Evolutionary conservation across 2,888 invertebrate genomes (phyloP), one percentile per base, ranked within the genome.

Genomic region (Trypoxylon attenuatum): DNA sequence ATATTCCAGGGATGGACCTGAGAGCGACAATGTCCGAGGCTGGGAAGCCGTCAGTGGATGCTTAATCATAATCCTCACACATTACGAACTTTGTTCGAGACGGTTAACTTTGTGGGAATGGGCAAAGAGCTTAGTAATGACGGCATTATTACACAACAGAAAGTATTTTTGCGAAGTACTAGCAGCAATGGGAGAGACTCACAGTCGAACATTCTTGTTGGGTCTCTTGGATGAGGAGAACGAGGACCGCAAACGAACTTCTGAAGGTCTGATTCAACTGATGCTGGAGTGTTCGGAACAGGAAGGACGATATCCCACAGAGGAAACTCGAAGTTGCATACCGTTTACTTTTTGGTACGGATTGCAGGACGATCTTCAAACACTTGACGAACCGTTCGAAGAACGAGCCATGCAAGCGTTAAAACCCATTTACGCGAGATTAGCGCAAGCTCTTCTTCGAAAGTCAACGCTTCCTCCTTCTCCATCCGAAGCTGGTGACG

Each of bases 311-410:
- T 97, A 95, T 88, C 97, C 97, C 0, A 90, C 94, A 2, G 95
- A 97, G 81, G 98, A 97, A 87, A 93, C 92, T 0, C 92, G 94
- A 66, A 97, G 96, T 82, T 94, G 93, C 62, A 90, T 96, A 69
- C 91, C 96, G 0, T 93, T 97, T 87, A 94, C 94, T 2, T 96
- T 97, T 87, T 97, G 97, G 97, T 97, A 95, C 84, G 92, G 94
- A 56, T 87, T 97, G 52, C 97, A 97, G 90, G 95, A 94, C 81
- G 86, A 82, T 63, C 62, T 83, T 1, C 18, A 46, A 0, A 83
- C 78, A 1, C 42, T 86, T 1, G 86, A 87, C 45, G 51, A 71
- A 2, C 85, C 84, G 0, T 16, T 81, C 1, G 85, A 86, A 1
- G 74, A 49, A 6, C 73, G 77, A 13, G 83, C 82, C 0, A 22